Evolutionary conservation across 2,113 vertebrate species (phyloP), one percentile per base, ranked within the genome.

Genomic region (Calyptomena viridis): DNA sequence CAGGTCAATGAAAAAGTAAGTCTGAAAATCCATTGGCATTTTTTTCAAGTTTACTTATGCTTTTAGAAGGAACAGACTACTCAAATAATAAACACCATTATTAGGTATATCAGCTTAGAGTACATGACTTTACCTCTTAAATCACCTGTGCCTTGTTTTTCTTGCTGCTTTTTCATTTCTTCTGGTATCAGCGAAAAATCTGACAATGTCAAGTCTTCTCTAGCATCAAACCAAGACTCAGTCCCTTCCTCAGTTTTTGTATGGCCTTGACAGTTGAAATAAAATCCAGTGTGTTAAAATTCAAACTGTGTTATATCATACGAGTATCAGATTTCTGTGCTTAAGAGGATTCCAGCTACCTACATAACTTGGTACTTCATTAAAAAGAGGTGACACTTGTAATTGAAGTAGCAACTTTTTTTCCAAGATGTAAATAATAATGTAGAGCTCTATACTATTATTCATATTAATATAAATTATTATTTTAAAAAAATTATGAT

Each of bases 211-310:
- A 96, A 62, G 39, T 89, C 97, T 73, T 98, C 97, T 80, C 92
- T 94, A 63, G 97, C 97, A 90, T 98, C 98, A 96, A 96, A 98
- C 98, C 98, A 98, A 39, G 74, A 66, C 58, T 98, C 97, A 47
- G 55, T 94, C 35, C 66, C 7, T 69, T 97, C 97, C 69, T 52
- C 77, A 27, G 27, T 74, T 83, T 66, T 93, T 49, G 53, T 82
- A 49, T 3, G 46, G 23, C 80, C 97, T 98, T 88, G 62, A 44
- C 66, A 67, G 92, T 72, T 44, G 35, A 88, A 94, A 91, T 60
- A 93, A 63, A 95, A 69, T 62, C 66, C 39, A 69, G 63, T 5
- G 27, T 49, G 80, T 90, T 92, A 93, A 42, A 80, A 90, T 75
- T 64, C 58, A 80, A 30, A 37, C 22, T 0, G 2, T 8, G 8